phyloP scores from a whole-genome alignment of 2,113 vertebrate species.

The Varanus komodoensis region DNA sequence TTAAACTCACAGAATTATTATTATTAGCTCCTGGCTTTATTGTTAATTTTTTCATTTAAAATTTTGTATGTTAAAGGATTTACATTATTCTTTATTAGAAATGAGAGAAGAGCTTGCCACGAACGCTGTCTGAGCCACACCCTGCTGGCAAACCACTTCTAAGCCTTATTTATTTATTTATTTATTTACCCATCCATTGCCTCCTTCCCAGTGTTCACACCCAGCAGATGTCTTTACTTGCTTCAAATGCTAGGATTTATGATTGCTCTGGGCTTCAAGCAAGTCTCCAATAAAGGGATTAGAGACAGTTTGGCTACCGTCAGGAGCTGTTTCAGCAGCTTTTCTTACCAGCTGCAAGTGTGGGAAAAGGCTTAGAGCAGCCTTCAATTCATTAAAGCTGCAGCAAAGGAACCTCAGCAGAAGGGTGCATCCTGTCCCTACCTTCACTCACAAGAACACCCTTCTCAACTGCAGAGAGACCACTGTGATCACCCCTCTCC shows the following conservation, averaged over 20 bases:
- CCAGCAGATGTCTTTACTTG: neutral
- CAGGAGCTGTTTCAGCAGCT: neutral
- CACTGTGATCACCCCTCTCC: neutral
- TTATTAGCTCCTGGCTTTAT: too few species aligned
- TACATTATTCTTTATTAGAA: too few species aligned
- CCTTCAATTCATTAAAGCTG: neutral
- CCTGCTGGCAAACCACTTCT: neutral
- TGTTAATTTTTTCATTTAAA: too few species aligned
- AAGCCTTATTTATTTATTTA: neutral
- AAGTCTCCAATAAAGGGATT: neutral
- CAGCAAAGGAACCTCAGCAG: neutral
- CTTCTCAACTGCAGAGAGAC: neutral
- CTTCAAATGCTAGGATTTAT: conserved; percentile 25
- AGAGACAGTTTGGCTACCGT: conserved; percentile 21
- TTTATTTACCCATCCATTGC: too few species aligned
- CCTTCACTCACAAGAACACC: neutral
- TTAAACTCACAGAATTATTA: neutral
- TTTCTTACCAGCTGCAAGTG: neutral
- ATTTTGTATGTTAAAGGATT: too few species aligned
- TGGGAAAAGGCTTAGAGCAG: neutral
- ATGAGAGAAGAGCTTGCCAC: neutral
- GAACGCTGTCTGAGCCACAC: conserved; percentile 9
- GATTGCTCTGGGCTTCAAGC: conserved; percentile 49
- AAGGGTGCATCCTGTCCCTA: accelerated
- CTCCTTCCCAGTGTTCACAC: neutral